These are phyloP conservation scores for Tiaroga cobitis DNA, from an alignment of 2,797 vertebrate species.

Conservation along the genomic window DNA sequence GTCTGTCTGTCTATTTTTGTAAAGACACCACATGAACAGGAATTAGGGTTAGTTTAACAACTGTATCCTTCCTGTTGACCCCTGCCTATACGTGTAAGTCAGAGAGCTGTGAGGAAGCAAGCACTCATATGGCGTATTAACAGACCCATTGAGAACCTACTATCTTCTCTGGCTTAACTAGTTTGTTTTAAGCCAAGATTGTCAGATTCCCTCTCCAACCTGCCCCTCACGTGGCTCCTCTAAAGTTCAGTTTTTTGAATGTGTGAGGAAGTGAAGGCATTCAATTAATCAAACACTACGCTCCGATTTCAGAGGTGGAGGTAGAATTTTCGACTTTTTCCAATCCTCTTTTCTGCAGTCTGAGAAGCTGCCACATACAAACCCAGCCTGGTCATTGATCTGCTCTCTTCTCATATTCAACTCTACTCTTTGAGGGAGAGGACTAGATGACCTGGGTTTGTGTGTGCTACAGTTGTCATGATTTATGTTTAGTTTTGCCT, in stretches of 20 bases:
- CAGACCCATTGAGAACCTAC: constrained; percentile 69
- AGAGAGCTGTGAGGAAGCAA: constrained; percentile 71
- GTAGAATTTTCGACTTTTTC: constrained; percentile 44
- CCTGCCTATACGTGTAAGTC: constrained; percentile 65
- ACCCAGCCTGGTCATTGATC: constrained; percentile 79
- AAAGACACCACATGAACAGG: constrained; percentile 53
- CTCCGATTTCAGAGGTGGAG: constrained; percentile 76
- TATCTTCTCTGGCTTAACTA: constrained; percentile 64
- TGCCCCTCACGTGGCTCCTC: constrained; percentile 85
- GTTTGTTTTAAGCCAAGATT: constrained; percentile 68
- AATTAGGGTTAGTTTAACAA: constrained; percentile 55
- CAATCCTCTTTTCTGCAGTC: constrained; percentile 49
- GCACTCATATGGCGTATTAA: constrained; percentile 67
- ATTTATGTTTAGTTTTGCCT: constrained; percentile 49
- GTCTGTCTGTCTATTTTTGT: constrained; percentile 14
- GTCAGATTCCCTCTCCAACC: constrained; percentile 61
- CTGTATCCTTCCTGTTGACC: constrained; percentile 61
- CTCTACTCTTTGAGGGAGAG: constrained; percentile 73
- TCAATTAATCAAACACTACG: constrained; percentile 84
- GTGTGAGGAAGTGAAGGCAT: constrained; percentile 85
- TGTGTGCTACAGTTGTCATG: constrained; percentile 21
- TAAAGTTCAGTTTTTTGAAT: constrained; percentile 93
- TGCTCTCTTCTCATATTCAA: constrained; percentile 76
- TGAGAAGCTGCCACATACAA: constrained; percentile 62
- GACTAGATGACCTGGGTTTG: constrained; percentile 48